Evolutionary conservation across 2,113 vertebrate genomes (phyloP).

Genomic region (Telmatochromis sp.): DNA sequence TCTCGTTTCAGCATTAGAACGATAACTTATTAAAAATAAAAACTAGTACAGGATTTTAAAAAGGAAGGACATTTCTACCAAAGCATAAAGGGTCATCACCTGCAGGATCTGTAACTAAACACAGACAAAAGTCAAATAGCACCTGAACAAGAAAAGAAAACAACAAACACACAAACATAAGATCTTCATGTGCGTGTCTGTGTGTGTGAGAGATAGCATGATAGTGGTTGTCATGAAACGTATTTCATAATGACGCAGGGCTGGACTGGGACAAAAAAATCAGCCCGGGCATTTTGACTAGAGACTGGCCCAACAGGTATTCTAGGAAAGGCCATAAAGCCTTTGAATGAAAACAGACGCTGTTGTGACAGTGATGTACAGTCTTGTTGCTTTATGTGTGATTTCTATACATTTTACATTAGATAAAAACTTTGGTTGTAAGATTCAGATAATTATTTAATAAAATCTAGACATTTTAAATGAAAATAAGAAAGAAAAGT

Average conservation of each 20-base stretch:
- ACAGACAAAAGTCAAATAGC: neutral
- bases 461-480: rapidly evolving
- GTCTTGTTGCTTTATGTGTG: neutral
- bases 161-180: neutral
- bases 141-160: neutral
- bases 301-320: neutral
- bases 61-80: neutral
- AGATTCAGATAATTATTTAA: neutral
- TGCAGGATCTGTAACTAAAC: neutral
- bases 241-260: neutral
- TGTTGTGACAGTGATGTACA: rapidly evolving
- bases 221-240: neutral
- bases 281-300: neutral
- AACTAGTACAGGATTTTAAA: neutral
- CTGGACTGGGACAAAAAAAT: neutral
- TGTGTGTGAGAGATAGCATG: neutral
- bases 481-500: neutral
- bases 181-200: neutral
- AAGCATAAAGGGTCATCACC: neutral
- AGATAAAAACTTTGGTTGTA: neutral
- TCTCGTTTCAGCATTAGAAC: neutral
- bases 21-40: neutral
- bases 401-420: neutral
- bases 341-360: rapidly evolving
- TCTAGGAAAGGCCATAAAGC: neutral